These are phyloP conservation scores for Bellardia bayeri DNA, from an alignment of 2,888 invertebrate genomes.

Conservation along the genomic window DNA sequence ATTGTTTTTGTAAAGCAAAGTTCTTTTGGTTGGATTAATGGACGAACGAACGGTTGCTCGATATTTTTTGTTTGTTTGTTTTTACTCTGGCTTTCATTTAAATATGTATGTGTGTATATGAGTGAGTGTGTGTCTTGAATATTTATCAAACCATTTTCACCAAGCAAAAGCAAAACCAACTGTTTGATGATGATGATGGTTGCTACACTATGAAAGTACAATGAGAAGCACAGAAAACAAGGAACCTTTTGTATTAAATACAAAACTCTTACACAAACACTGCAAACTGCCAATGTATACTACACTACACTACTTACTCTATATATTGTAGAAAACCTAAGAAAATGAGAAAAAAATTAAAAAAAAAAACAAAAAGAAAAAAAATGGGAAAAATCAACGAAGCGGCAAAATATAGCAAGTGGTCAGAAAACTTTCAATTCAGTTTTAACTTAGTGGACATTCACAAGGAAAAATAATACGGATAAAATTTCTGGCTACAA, in stretches of 20 bases:
- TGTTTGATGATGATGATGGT: slow-evolving; percentile 58
- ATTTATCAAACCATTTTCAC: slow-evolving; percentile 65
- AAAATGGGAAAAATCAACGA: slow-evolving; percentile 55
- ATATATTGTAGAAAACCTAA: slow-evolving; percentile 30
- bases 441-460: slow-evolving; percentile 73
- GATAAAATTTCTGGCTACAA: slow-evolving; percentile 48
- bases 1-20: slow-evolving; percentile 27
- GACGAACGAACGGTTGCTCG: slow-evolving; percentile 25
- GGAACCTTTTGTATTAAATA: slow-evolving; percentile 60
- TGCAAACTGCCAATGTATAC: not conserved
- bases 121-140: slow-evolving; percentile 60
- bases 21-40: slow-evolving; percentile 19
- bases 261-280: slow-evolving; percentile 19
- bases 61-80: slow-evolving; percentile 3
- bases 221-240: slow-evolving; percentile 56
- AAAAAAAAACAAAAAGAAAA: slow-evolving; percentile 13
- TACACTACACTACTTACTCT: slow-evolving; percentile 3
- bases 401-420: slow-evolving; percentile 73
- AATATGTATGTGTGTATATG: not conserved
- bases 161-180: slow-evolving; percentile 63
- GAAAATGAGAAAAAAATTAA: slow-evolving; percentile 52
- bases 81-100: not conserved
- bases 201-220: slow-evolving; percentile 43
- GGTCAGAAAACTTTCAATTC: slow-evolving; percentile 74
- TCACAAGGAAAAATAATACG: slow-evolving; percentile 66